phyloP scores from a whole-genome alignment of 2,888 invertebrate species.

The Zeuzera pyrina region DNA sequence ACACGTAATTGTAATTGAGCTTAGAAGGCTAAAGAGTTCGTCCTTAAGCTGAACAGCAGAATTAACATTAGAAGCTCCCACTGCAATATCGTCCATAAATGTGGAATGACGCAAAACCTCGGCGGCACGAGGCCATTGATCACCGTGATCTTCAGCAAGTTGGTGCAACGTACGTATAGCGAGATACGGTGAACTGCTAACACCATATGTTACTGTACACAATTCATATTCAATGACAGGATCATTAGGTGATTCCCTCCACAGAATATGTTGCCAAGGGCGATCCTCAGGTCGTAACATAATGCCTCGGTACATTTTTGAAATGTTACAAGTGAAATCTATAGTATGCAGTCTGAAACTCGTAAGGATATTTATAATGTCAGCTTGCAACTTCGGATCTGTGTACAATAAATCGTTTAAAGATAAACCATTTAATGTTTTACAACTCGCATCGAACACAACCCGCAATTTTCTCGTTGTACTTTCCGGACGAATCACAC shows the following conservation, averaged over 20 bases:
- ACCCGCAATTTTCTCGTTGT: no score
- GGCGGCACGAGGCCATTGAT: not conserved
- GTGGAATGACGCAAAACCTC: slow-evolving; percentile 1
- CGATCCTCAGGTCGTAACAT: slow-evolving; percentile 2
- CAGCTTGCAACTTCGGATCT: no score
- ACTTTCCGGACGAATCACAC: no score
- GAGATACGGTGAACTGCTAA: no score
- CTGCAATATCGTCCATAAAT: slow-evolving; percentile 3
- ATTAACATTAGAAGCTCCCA: slow-evolving; percentile 1
- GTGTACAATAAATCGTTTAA: no score
- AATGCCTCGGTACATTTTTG: slow-evolving; percentile 6
- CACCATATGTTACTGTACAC: slow-evolving; percentile 6
- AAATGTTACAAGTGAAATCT: slow-evolving; percentile 3
- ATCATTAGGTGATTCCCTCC: slow-evolving; percentile 1
- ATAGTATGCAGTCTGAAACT: no score
- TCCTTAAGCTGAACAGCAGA: not conserved
- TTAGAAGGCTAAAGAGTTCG: not conserved
- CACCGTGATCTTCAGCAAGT: slow-evolving; percentile 2
- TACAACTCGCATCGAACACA: no score
- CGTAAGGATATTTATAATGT: no score
- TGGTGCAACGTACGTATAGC: no score
- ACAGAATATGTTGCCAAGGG: slow-evolving; percentile 3
- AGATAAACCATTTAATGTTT: no score
- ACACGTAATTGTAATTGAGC: slow-evolving; percentile 4
- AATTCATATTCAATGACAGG: slow-evolving; percentile 4